Evolutionary conservation across 1,140 invertebrate genomes (phyloP).

Genomic region (Dendroctonus valens): DNA sequence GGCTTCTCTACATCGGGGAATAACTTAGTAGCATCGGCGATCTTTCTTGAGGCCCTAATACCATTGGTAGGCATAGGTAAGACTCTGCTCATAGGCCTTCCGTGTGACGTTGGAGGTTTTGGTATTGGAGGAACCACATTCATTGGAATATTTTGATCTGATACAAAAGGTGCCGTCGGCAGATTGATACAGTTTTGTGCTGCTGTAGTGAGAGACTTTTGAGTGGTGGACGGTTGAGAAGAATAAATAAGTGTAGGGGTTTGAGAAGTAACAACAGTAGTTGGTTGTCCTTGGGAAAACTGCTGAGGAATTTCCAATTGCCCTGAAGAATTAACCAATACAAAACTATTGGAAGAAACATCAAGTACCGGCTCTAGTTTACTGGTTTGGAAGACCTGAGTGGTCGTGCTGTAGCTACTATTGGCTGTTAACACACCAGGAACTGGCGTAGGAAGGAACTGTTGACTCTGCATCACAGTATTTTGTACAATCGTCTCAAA

Average conservation of each 20-base stretch:
- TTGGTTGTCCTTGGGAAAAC: constrained; percentile 19
- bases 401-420: constrained; percentile 77
- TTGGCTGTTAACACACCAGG: constrained; percentile 73
- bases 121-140: constrained; percentile 67
- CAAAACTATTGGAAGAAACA: constrained; percentile 63
- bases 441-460: constrained; percentile 73
- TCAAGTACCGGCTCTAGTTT: constrained; percentile 78
- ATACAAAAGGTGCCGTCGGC: constrained; percentile 57
- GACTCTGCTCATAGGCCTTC: constrained; percentile 71
- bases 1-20: constrained; percentile 53
- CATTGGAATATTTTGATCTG: constrained; percentile 62
- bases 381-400: constrained; percentile 77
- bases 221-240: constrained; percentile 26
- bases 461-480: constrained; percentile 80
- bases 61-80: constrained; percentile 62
- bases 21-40: constrained; percentile 50
- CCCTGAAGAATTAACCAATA: constrained; percentile 61
- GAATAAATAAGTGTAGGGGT: constrained; percentile 32
- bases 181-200: constrained; percentile 56
- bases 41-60: constrained; percentile 43
- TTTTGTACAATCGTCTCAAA: constrained; percentile 82
- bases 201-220: constrained; percentile 27
- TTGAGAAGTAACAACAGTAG: constrained; percentile 28
- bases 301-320: constrained; percentile 42
- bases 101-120: constrained; percentile 50